These are phyloP conservation scores for Mico argentatus DNA, from an alignment of 2,797 vertebrate species.

Conservation along the genomic window DNA sequence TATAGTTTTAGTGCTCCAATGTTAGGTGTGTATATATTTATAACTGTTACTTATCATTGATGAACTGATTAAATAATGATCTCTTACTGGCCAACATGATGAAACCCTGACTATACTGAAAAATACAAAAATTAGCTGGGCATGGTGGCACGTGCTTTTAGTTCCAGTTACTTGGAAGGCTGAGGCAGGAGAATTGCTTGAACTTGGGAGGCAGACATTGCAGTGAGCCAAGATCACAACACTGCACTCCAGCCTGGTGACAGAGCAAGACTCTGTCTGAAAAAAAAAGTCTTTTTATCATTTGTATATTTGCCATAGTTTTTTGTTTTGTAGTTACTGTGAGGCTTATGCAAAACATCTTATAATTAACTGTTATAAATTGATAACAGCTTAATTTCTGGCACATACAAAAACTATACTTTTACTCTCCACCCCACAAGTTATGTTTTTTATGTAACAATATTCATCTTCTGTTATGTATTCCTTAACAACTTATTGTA, in stretches of 20 bases:
- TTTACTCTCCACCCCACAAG: not conserved
- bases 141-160: no score
- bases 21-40: not conserved
- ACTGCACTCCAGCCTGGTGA: no score
- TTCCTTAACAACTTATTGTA: not conserved
- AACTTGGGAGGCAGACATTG: no score
- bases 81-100: no score
- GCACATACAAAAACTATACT: not conserved
- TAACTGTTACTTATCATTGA: not conserved
- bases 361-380: not conserved
- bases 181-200: no score
- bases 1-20: not conserved
- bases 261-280: no score
- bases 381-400: not conserved
- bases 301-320: not conserved
- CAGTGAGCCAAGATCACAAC: no score
- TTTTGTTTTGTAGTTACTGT: not conserved
- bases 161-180: no score
- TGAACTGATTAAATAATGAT: not conserved
- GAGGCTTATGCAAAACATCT: not conserved
- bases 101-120: no score
- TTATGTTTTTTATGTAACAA: not conserved
- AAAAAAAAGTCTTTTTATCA: not conserved
- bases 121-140: no score
- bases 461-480: not conserved